Conservation (phyloP, 2,888 invertebrate genomes). For the Heteropelma amictum region DNA sequence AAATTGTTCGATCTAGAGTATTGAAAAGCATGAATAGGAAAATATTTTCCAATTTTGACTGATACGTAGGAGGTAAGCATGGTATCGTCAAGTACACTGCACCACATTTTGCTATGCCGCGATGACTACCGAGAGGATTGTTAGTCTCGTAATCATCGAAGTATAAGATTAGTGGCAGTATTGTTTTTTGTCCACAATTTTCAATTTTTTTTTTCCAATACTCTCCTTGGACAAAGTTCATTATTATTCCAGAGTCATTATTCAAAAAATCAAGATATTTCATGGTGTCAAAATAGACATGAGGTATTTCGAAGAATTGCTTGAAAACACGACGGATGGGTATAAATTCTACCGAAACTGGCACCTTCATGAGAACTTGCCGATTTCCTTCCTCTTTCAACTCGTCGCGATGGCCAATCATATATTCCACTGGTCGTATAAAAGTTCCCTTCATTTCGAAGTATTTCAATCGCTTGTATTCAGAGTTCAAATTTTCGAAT, state of each 20-base stretch:
- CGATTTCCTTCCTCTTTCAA: neutral
- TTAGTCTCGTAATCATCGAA: conserved; percentile 44
- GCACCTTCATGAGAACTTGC: neutral
- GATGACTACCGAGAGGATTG: conserved; percentile 39
- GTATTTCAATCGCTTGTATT: conserved; percentile 8
- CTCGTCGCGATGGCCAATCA: conserved; percentile 27
- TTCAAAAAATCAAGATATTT: conserved; percentile 12
- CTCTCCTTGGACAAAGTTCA: conserved; percentile 18
- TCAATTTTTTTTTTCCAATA: conserved; percentile 18
- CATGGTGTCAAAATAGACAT: conserved; percentile 1
- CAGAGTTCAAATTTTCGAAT: conserved; percentile 23
- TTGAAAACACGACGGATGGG: no score
- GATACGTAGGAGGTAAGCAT: conserved; percentile 48
- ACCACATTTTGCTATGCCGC: conserved; percentile 35
- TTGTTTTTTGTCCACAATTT: neutral
- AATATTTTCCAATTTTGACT: conserved; percentile 50
- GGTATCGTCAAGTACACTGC: conserved; percentile 53
- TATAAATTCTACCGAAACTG: conserved; percentile 19
- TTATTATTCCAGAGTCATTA: neutral
- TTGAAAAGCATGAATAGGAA: conserved; percentile 48
- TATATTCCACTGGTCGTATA: conserved; percentile 11
- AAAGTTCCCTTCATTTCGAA: conserved; percentile 10
- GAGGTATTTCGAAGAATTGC: conserved; percentile 24
- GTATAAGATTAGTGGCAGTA: conserved; percentile 30
- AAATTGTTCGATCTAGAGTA: conserved; percentile 35